A percentile compares a stretch with the other conserved stretches of the same genome.
Conservation (phyloP, 2,888 invertebrate species). For the Macrosiphum euphorbiae region DNA sequence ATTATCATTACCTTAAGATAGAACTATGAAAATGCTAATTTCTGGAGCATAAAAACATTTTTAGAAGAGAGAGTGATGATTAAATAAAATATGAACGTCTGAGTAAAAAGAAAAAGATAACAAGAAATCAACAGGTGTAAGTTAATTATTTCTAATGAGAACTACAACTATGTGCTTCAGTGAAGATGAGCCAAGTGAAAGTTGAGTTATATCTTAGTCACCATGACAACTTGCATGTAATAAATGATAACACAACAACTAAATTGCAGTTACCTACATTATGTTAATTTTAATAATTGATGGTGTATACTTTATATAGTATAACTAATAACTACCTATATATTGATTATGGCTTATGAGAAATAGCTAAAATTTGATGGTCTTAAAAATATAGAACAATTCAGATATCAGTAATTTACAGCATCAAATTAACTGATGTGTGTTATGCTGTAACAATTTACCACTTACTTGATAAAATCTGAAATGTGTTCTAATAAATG, state of each 20-base stretch:
- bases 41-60: conserved; percentile 9
- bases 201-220: conserved; percentile 43
- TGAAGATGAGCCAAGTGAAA: conserved; percentile 53
- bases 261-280: neutral
- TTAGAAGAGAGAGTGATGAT: conserved; percentile 28
- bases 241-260: conserved; percentile 44
- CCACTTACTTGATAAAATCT: conserved; percentile 59
- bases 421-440: neutral
- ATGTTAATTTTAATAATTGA: conserved; percentile 7
- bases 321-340: neutral
- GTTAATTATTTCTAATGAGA: conserved; percentile 50
- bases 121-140: conserved; percentile 58
- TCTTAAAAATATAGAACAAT: neutral
- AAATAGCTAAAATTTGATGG: neutral
- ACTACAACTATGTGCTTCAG: conserved; percentile 48
- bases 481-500: conserved; percentile 50
- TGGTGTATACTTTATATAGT: neutral
- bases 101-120: conserved; percentile 25
- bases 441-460: neutral
- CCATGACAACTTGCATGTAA: conserved; percentile 47
- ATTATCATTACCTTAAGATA: neutral
- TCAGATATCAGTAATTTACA: neutral
- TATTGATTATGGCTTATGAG: neutral
- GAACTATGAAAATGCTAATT: neutral
- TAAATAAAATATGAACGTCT: neutral